Base-by-base conservation (phyloP, 2,797 vertebrate species). In the Hemibagrus guttatus region DNA sequence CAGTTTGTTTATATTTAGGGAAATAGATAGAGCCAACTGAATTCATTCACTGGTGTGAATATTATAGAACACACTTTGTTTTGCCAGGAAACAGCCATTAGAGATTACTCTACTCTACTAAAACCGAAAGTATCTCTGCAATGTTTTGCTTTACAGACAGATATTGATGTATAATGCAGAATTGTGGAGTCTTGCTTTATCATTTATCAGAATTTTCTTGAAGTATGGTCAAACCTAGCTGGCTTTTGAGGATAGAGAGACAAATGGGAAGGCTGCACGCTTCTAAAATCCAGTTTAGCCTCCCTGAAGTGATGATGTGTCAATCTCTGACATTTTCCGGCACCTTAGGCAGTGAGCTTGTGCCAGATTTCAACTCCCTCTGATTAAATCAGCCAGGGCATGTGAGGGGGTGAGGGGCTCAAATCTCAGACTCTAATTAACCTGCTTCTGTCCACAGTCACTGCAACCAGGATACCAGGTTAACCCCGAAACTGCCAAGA, bases 231-330 rank as follows among this genome's bases (percentile, higher is more conserved):
- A 35, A 28, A 63, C 78, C 7, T 76, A 3, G 12, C 49, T 79
- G 28, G 28, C 14, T 66, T 39, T 9, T 19, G 31, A 78, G 46
- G 21, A 16, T 21, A 80, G 76, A 83, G 66, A 86, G 71, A 68
- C n/a, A 71, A 86, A 87, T 63, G 76, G 14, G 69, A 54, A 85
- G 69, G 31, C 71, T 69, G 76, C 52, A 84, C 19, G 66, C 79
- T 84, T 72, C 28, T 72, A 68, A 89, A 87, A 88, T 90, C 61
- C 28, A 63, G 86, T 88, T 90, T 90, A 69, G 35, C 66, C 72
- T 66, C 68, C 58, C 76, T 89, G 71, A 85, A 89, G 85, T 87
- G 85, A 82, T 89, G 79, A 87, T 85, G 80, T 90, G 87, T 90
- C 90, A 89, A 78, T 71, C 68, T 81, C 64, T 85, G 87, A 89